phyloP scores from a whole-genome alignment of 2,113 vertebrate genomes.

The Bothrops jararaca region DNA sequence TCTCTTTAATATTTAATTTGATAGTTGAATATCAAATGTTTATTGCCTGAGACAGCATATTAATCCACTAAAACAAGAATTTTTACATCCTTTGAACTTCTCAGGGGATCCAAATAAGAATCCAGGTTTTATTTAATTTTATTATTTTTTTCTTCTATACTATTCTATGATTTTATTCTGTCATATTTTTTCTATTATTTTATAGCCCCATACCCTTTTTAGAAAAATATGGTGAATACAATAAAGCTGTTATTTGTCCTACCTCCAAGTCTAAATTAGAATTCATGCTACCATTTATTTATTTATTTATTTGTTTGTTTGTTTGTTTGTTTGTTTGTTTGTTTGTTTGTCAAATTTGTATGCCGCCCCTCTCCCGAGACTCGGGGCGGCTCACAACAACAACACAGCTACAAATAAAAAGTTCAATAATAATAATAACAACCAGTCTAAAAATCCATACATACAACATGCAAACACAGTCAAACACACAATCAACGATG shows the following conservation, averaged over 20 bases:
- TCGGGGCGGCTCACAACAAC: no score
- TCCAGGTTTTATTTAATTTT: background rate
- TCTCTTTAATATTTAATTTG: conserved; percentile 9
- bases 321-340: no score
- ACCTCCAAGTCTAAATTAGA: background rate
- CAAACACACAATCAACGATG: no score
- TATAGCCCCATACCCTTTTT: background rate
- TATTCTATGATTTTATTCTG: background rate
- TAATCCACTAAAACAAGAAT: background rate
- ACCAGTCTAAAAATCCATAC: no score
- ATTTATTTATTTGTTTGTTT: no score
- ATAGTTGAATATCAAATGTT: background rate
- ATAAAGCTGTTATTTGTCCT: background rate
- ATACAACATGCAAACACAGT: no score
- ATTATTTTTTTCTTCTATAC: background rate
- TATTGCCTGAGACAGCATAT: background rate
- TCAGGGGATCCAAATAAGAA: background rate
- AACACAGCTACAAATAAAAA: no score
- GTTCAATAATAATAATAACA: no score
- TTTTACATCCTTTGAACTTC: conserved; percentile 3
- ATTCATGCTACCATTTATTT: background rate
- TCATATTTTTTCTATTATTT: background rate
- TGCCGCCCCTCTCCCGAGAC: no score
- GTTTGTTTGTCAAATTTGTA: no score
- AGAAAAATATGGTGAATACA: background rate